These are phyloP conservation scores for Ranitomeya variabilis DNA, from an alignment of 2,113 vertebrate species.

Conservation along the genomic window DNA sequence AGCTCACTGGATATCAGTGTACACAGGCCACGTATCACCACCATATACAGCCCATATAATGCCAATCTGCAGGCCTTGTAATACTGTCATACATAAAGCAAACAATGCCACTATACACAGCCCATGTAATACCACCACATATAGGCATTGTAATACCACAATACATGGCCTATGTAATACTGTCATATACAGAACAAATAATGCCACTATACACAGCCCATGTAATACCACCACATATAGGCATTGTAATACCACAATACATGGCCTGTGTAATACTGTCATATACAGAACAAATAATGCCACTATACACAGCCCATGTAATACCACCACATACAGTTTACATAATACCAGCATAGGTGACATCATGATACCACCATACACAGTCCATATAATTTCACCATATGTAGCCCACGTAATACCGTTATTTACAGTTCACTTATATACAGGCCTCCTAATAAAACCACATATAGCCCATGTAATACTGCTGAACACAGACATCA, in stretches of 20 bases:
- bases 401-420: background rate
- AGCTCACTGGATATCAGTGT: background rate
- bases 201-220: background rate
- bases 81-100: background rate
- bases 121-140: background rate
- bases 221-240: background rate
- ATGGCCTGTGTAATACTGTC: background rate
- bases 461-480: background rate
- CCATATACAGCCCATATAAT: background rate
- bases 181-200: background rate
- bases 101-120: background rate
- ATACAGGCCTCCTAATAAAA: no score
- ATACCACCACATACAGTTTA: background rate
- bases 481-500: background rate
- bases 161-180: background rate
- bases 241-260: background rate
- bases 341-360: no score
- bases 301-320: background rate
- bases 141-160: background rate
- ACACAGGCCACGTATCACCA: background rate
- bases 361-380: background rate
- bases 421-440: no score
- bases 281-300: background rate
- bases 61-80: background rate
- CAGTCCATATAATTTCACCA: background rate